Evolutionary conservation across 2,888 invertebrate genomes (phyloP).

Genomic region (Petrolisthes manimaculis): DNA sequence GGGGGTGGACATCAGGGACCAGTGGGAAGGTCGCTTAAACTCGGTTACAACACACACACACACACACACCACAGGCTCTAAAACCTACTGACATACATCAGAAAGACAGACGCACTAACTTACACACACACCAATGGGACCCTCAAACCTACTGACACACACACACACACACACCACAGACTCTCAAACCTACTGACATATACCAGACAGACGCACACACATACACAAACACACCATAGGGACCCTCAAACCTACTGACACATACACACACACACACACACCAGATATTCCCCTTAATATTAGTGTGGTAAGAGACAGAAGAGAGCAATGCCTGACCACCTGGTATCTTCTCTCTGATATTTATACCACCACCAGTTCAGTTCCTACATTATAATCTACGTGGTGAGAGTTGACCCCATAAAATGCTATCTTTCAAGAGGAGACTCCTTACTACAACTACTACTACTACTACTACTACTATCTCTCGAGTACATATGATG

Average conservation of each 20-base stretch:
- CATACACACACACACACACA: constrained; percentile 5
- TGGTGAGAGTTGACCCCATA: too few species aligned
- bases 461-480: too few species aligned
- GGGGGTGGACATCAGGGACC: too few species aligned
- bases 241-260: background rate
- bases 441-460: too few species aligned
- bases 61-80: background rate
- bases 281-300: background rate
- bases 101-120: constrained; percentile 10
- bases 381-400: too few species aligned
- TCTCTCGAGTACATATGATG: too few species aligned
- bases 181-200: background rate
- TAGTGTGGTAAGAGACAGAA: background rate
- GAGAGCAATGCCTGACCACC: background rate
- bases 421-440: too few species aligned
- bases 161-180: constrained; percentile 11
- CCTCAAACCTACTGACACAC: background rate
- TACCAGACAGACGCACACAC: background rate
- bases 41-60: background rate
- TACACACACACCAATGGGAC: background rate
- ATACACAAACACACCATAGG: background rate
- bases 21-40: too few species aligned
- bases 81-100: background rate
- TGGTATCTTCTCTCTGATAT: too few species aligned
- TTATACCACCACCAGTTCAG: too few species aligned